These are phyloP conservation scores for Luffia ferchaultella DNA, from an alignment of 2,888 invertebrate species.

Conservation along the genomic window DNA sequence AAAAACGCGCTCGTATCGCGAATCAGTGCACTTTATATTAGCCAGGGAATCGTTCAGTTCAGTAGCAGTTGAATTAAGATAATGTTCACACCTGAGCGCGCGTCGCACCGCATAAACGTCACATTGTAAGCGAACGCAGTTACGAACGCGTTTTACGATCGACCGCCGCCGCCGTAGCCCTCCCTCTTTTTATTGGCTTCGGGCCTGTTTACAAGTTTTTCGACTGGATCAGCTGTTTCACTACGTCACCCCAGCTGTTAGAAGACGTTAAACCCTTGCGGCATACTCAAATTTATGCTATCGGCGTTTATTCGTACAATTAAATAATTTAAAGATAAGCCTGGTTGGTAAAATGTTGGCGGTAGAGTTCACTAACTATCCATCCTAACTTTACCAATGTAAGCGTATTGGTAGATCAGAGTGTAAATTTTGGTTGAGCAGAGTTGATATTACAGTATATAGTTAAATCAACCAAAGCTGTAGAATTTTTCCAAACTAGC, in stretches of 20 bases:
- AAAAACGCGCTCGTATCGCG: not conserved
- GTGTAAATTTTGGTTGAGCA: too few species aligned
- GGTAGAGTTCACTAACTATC: not conserved
- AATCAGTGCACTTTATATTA: constrained; percentile 1
- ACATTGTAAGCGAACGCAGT: constrained; percentile 33
- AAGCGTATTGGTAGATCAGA: not conserved
- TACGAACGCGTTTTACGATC: constrained; percentile 17
- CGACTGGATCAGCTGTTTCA: constrained; percentile 49
- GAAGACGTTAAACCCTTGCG: not conserved
- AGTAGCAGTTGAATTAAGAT: constrained; percentile 60
- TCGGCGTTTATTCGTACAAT: too few species aligned
- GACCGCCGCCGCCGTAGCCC: constrained; percentile 8
- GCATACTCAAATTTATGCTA: too few species aligned
- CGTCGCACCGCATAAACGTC: constrained; percentile 30
- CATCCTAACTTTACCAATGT: not conserved
- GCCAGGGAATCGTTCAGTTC: constrained; percentile 29
- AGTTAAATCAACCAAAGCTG: too few species aligned
- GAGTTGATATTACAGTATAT: too few species aligned
- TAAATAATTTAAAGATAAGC: not conserved
- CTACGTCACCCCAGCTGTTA: constrained; percentile 33
- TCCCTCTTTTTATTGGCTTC: constrained; percentile 8
- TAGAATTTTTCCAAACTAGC: too few species aligned
- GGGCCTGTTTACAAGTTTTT: constrained; percentile 36
- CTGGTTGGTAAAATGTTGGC: not conserved
- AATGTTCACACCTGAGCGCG: constrained; percentile 58